These are phyloP conservation scores for Melipona quadrifasciata DNA, from an alignment of 1,140 invertebrate genomes.

Conservation along the genomic window DNA sequence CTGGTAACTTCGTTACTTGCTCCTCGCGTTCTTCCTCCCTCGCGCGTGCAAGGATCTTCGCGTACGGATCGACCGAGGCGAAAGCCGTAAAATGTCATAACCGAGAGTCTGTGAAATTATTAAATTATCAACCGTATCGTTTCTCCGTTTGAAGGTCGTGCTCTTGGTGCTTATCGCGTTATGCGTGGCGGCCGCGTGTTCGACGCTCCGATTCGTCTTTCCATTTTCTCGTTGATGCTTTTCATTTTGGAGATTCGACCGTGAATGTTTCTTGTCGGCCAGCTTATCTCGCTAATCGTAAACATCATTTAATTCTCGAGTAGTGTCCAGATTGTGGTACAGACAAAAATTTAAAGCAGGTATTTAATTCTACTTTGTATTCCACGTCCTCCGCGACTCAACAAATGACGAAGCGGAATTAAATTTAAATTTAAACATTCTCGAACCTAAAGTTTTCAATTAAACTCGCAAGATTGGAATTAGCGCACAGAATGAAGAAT, in stretches of 20 bases:
- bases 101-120: constrained; percentile 33
- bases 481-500: not conserved
- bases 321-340: no score
- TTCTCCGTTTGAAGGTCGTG: constrained; percentile 18
- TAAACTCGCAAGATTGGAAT: not conserved
- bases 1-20: constrained; percentile 72
- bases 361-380: no score
- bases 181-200: not conserved
- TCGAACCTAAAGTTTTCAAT: no score
- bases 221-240: not conserved
- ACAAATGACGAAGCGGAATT: no score
- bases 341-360: no score
- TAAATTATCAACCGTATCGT: constrained; percentile 41
- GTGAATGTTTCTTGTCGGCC: not conserved
- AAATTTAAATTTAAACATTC: no score
- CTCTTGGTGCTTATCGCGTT: constrained; percentile 23
- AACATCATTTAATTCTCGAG: not conserved
- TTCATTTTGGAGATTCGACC: not conserved
- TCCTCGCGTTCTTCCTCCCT: constrained; percentile 37
- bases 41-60: constrained; percentile 29
- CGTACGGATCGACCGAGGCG: constrained; percentile 6
- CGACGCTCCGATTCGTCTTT: constrained; percentile 15
- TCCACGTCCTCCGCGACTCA: no score
- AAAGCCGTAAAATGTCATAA: constrained; percentile 29
- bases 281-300: no score